Conservation (phyloP, 1,140 invertebrate genomes). For the Cotesia chilonis region DNA sequence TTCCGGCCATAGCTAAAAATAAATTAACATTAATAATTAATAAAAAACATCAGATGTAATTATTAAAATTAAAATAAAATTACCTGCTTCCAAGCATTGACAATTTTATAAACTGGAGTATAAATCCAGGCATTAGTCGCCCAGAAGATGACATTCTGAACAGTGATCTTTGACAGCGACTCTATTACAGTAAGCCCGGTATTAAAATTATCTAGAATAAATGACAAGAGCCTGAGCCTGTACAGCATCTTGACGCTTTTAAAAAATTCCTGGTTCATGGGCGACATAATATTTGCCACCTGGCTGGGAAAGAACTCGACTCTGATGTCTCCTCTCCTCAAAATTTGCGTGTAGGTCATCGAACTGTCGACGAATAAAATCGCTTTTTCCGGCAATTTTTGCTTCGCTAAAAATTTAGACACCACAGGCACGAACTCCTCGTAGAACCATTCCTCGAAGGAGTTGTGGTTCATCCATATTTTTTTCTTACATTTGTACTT, state of each 20-base stretch:
- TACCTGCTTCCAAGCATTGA: no score
- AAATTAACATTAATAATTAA: no score
- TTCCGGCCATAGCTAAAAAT: no score
- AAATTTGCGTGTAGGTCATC: constrained; percentile 40
- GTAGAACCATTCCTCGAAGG: constrained; percentile 56
- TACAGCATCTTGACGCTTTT: constrained; percentile 32
- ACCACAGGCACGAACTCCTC: constrained; percentile 49
- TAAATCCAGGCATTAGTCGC: constrained; percentile 10
- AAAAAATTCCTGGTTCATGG: constrained; percentile 32
- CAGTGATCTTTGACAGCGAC: constrained; percentile 9
- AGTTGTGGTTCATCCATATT: constrained; percentile 51
- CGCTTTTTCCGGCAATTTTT: constrained; percentile 52
- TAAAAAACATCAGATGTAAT: no score
- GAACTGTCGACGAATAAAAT: constrained; percentile 59
- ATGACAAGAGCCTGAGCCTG: not conserved
- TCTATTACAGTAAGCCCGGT: not conserved
- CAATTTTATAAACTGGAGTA: no score
- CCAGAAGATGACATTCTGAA: constrained; percentile 18
- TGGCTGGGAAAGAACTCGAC: constrained; percentile 41
- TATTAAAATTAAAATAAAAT: no score
- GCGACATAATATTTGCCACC: constrained; percentile 24
- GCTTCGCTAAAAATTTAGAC: constrained; percentile 43
- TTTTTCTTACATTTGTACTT: constrained; percentile 51
- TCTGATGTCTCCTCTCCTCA: constrained; percentile 31
- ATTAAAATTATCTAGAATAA: not conserved